These are phyloP conservation scores for Cyanoderma ruficeps DNA, from an alignment of 2,113 vertebrate genomes.

Conservation along the genomic window DNA sequence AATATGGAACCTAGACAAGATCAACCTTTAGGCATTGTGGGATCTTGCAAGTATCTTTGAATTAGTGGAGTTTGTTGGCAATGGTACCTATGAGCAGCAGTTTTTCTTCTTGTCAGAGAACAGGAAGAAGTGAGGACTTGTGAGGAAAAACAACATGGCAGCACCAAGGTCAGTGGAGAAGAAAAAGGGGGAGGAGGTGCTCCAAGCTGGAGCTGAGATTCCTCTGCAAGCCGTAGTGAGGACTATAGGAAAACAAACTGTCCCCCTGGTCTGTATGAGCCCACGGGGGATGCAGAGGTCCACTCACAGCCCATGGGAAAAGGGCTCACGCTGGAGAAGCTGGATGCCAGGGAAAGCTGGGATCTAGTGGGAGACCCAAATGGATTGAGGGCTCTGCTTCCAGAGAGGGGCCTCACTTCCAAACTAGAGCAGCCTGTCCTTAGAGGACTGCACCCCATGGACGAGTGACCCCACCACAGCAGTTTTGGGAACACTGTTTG, in stretches of 20 bases:
- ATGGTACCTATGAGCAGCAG: background rate
- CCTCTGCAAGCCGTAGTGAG: background rate
- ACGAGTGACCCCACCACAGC: too few species aligned
- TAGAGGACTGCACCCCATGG: background rate
- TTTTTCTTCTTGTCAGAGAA: background rate
- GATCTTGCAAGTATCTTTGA: background rate
- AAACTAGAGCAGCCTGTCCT: background rate
- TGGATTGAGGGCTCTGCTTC: background rate
- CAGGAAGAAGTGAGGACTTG: too few species aligned
- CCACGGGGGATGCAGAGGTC: background rate
- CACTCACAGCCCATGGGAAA: background rate
- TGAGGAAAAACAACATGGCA: background rate
- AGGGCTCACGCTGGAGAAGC: background rate
- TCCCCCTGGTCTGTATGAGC: background rate
- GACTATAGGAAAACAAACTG: too few species aligned
- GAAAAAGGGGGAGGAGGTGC: background rate
- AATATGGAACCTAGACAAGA: accelerated
- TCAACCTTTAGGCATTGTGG: accelerated
- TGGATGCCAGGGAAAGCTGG: background rate
- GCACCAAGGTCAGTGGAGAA: background rate
- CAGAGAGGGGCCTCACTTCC: background rate
- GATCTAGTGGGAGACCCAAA: background rate
- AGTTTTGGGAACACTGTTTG: background rate
- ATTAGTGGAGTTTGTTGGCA: background rate
- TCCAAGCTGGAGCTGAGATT: background rate